phyloP scores from a whole-genome alignment of 2,113 vertebrate species.

The Cebidichthys violaceus region DNA sequence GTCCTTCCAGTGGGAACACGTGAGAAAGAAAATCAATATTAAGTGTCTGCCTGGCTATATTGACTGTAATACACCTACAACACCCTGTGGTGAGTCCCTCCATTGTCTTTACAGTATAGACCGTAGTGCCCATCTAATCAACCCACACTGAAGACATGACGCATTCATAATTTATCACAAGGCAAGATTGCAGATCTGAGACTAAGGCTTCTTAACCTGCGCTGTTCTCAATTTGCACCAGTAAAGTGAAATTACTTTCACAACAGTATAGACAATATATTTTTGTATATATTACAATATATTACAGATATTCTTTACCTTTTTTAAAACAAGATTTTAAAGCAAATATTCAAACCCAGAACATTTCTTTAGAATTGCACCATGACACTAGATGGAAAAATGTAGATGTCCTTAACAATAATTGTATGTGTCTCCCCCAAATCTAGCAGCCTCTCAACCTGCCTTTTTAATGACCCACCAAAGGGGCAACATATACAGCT shows the following conservation, averaged over 20 bases:
- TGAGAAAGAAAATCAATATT: conserved; percentile 60
- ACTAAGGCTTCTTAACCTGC: background rate
- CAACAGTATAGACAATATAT: background rate
- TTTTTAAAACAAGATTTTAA: background rate
- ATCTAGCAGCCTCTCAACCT: background rate
- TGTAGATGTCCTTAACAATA: background rate
- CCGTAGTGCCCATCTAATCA: conserved; percentile 10
- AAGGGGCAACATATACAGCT: background rate
- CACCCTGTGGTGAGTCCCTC: conserved; percentile 35
- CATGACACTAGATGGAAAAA: background rate
- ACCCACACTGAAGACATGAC: background rate
- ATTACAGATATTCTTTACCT: background rate
- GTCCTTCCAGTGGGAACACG: conserved; percentile 36
- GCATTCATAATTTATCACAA: conserved; percentile 5
- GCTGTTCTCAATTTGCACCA: background rate
- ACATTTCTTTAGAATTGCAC: background rate
- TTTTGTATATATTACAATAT: too few species aligned
- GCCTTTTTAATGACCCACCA: background rate
- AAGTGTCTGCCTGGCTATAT: conserved; percentile 52
- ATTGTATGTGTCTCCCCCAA: background rate
- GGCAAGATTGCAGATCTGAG: background rate
- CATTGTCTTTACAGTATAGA: conserved; percentile 20
- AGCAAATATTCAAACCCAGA: conserved; percentile 1
- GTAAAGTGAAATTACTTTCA: background rate
- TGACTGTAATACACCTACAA: conserved; percentile 51